Evolutionary conservation across 2,113 vertebrate species (phyloP).

Genomic region (Isichthys henryi): DNA sequence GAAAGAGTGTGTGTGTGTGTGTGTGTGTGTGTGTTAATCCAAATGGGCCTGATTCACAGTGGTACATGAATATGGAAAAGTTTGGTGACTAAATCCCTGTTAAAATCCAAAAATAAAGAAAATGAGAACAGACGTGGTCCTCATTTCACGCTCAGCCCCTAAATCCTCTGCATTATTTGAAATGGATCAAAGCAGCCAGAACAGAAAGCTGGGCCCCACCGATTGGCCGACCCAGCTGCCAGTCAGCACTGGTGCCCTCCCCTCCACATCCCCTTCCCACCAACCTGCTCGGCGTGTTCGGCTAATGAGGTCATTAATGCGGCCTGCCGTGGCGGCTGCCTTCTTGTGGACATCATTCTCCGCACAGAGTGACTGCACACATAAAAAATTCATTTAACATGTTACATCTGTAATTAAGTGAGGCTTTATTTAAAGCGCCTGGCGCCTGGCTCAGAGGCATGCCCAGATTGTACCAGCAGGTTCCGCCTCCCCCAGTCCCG

Average conservation of each 20-base stretch:
- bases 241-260: neutral
- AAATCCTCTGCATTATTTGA: neutral
- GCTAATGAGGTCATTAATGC: conserved; percentile 20
- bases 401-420: conserved; percentile 24
- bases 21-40: neutral
- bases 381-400: conserved; percentile 25
- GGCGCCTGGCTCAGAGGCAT: neutral
- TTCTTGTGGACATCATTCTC: conserved; percentile 11
- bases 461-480: neutral
- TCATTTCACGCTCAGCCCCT: neutral
- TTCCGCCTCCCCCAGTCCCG: neutral
- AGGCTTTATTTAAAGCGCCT: conserved; percentile 12
- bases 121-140: neutral
- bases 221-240: neutral
- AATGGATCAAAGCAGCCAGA: neutral
- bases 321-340: neutral
- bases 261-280: neutral
- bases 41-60: neutral
- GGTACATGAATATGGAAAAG: neutral
- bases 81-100: neutral
- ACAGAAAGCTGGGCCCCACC: neutral
- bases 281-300: neutral
- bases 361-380: neutral
- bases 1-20: neutral
- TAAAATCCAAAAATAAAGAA: neutral